Conservation (phyloP, 1,140 invertebrate genomes). For the Periplaneta americana region DNA sequence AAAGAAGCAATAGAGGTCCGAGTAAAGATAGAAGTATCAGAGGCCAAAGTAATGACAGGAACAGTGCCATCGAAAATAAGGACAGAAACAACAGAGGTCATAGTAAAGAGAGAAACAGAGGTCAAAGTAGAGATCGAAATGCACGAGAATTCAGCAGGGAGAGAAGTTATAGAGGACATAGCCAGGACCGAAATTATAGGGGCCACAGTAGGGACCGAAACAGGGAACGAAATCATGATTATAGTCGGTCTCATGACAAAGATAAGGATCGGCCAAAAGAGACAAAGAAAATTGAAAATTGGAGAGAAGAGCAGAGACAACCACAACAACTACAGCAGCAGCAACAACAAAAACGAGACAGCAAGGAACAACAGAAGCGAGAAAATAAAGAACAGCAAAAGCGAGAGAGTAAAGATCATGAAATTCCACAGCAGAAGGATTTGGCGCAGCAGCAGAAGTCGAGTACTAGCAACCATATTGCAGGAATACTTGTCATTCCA, state of each 20-base stretch:
- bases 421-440: neutral
- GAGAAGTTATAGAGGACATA: neutral
- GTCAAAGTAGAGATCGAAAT: slow-evolving; percentile 36
- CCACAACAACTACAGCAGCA: neutral
- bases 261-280: neutral
- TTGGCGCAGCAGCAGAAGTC: neutral
- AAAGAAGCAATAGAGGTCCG: neutral
- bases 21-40: neutral
- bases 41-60: slow-evolving; percentile 6
- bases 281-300: neutral
- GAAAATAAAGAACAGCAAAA: neutral
- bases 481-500: slow-evolving; percentile 8
- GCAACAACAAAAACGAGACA: neutral
- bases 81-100: neutral
- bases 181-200: slow-evolving; percentile 1
- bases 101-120: slow-evolving; percentile 34
- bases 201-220: slow-evolving; percentile 3
- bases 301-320: neutral
- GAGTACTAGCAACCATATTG: neutral
- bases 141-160: slow-evolving; percentile 11
- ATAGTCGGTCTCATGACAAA: neutral
- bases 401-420: neutral
- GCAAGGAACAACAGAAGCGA: neutral
- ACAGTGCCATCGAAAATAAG: neutral
- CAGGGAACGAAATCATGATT: neutral